Evolutionary conservation across 2,113 vertebrate genomes (phyloP).

Genomic region (Thamnophis sirtalis): DNA sequence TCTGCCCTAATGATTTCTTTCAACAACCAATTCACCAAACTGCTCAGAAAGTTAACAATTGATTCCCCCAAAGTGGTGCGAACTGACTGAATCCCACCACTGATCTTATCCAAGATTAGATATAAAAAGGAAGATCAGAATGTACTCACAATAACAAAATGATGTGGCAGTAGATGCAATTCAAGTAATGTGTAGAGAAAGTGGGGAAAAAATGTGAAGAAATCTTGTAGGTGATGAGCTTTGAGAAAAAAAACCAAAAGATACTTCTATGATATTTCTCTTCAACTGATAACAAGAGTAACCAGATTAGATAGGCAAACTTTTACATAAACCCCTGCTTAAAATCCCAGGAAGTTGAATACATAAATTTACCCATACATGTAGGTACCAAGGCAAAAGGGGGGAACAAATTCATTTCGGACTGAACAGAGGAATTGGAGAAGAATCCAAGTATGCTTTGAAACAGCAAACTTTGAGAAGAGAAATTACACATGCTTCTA

Average conservation of each 20-base stretch:
- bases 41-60: too few species aligned
- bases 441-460: neutral
- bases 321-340: neutral
- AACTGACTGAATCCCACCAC: too few species aligned
- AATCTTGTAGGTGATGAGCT: neutral
- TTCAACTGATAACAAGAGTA: neutral
- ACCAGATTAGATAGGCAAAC: neutral
- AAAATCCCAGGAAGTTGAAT: neutral
- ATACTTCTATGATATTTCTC: neutral
- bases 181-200: neutral
- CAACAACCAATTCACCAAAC: too few species aligned
- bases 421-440: neutral
- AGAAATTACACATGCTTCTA: neutral
- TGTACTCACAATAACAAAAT: neutral
- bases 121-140: neutral
- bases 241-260: neutral
- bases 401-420: neutral
- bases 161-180: too few species aligned
- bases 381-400: neutral
- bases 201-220: neutral
- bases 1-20: too few species aligned
- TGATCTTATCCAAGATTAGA: neutral
- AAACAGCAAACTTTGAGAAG: neutral
- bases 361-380: neutral
- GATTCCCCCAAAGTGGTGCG: too few species aligned